Percentiles rank a stretch among this genome's conserved stretches.
These are phyloP conservation scores for Epirrhoe alternata DNA, from an alignment of 2,888 invertebrate genomes.

Conservation along the genomic window DNA sequence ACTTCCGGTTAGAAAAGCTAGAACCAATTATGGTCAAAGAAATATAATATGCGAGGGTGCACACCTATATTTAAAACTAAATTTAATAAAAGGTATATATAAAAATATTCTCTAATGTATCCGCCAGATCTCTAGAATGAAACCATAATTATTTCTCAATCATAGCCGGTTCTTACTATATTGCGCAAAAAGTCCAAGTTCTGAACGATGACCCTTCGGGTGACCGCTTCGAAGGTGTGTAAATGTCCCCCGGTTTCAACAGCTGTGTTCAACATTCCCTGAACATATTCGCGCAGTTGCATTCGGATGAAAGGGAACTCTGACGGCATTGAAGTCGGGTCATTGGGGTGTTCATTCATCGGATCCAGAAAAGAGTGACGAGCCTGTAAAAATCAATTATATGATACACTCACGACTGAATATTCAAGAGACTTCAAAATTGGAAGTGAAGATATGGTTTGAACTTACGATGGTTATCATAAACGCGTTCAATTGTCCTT, in stretches of 20 bases:
- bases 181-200: slow-evolving; percentile 53
- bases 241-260: slow-evolving; percentile 41
- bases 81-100: too few species aligned
- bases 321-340: slow-evolving; percentile 52
- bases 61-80: too few species aligned
- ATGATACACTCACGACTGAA: background rate
- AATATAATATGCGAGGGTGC: too few species aligned
- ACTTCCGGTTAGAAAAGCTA: too few species aligned
- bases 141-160: background rate
- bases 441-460: background rate
- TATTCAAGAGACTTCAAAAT: background rate
- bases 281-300: slow-evolving; percentile 57
- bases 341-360: slow-evolving; percentile 43
- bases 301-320: slow-evolving; percentile 58
- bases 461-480: slow-evolving; percentile 61
- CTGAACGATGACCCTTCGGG: slow-evolving; percentile 53
- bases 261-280: slow-evolving; percentile 48
- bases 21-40: too few species aligned
- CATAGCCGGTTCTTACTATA: slow-evolving; percentile 51
- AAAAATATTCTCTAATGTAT: too few species aligned
- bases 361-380: slow-evolving; percentile 59
- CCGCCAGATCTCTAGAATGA: too few species aligned
- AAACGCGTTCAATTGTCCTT: slow-evolving; percentile 56
- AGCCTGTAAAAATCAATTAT: slow-evolving; percentile 47
- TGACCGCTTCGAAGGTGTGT: slow-evolving; percentile 48